Base-by-base conservation (phyloP, 1,140 invertebrate genomes). In the Tachypleus tridentatus region DNA sequence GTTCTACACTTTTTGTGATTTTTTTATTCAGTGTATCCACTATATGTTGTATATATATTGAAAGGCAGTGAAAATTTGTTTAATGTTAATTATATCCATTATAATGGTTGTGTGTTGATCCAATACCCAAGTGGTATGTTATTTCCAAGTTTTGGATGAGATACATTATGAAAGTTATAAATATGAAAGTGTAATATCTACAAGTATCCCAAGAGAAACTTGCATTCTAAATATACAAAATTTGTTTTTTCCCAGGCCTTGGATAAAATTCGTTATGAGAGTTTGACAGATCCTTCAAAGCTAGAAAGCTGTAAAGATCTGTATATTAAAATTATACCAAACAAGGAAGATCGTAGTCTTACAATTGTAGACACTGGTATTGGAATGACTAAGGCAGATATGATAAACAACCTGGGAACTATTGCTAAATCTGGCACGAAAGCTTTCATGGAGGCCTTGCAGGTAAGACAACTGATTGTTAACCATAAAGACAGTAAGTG, bases 351-450 rank as follows among this genome's bases (percentile, higher is more conserved):
- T 74, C 86, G 88, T 61, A 93, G 90, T 0, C 79, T 97, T 57
- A 94, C 91, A 67, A 85, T 97, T 74, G 90, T 90, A 70, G 93
- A 97, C 79, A 91, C 91, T 72, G 93, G 93, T 78, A 91, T 95
- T 78, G 91, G 92, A 69, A 97, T 97, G 93, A 97, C 93, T 68
- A 96, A 96, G 77, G 89, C 92, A 65, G 93, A 96, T 77, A 78
- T 97, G 68, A 88, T 97, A 61, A 96, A 97, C 82, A 96, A 96
- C 78, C 79, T 97, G 77, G 93, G 93, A 78, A 96, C 93, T 63
- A 97, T 97, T 76, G 93, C 93, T 65, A 94, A 94, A 76, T 96
- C 93, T 64, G 93, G 93, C 68, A 97, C 93, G 52, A 95, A 95
- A 77, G 92, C 92, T 11, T 96, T 97, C 80, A 96, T 97, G 92